These are phyloP conservation scores for Cepphus grylle DNA, from an alignment of 2,113 vertebrate species.

Conservation along the genomic window DNA sequence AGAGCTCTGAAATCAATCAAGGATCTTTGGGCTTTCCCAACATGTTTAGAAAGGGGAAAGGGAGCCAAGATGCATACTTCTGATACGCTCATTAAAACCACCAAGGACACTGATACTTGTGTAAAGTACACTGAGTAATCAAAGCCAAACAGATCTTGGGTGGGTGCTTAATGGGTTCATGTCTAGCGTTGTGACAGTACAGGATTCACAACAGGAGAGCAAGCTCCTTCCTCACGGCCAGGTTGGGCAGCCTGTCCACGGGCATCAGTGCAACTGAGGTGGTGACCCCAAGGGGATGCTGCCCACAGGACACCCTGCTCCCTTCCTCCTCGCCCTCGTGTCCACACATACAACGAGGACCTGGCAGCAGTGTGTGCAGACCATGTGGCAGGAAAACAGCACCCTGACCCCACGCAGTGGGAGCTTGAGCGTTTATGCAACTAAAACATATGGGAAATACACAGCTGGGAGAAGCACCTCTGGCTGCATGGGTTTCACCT, in stretches of 20 bases:
- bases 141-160: not conserved
- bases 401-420: not conserved
- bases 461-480: not conserved
- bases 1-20: not conserved
- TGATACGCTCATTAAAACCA: not conserved
- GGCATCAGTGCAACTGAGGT: not conserved
- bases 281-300: not conserved
- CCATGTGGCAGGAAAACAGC: not conserved
- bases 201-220: accelerated
- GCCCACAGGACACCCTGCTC: not conserved
- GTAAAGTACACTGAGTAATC: not conserved
- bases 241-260: not conserved
- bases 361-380: accelerated
- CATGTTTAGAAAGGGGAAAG: not conserved
- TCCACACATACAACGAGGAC: not conserved
- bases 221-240: not conserved
- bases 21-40: not conserved
- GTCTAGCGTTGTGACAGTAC: not conserved
- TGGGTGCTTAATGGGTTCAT: not conserved
- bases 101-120: not conserved
- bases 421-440: not conserved
- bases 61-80: not conserved
- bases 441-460: not conserved
- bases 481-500: not conserved
- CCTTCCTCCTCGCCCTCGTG: accelerated